Evolutionary conservation across 2,113 vertebrate species (phyloP), one percentile per base, ranked within the genome.

Genomic region (Passer montanus): DNA sequence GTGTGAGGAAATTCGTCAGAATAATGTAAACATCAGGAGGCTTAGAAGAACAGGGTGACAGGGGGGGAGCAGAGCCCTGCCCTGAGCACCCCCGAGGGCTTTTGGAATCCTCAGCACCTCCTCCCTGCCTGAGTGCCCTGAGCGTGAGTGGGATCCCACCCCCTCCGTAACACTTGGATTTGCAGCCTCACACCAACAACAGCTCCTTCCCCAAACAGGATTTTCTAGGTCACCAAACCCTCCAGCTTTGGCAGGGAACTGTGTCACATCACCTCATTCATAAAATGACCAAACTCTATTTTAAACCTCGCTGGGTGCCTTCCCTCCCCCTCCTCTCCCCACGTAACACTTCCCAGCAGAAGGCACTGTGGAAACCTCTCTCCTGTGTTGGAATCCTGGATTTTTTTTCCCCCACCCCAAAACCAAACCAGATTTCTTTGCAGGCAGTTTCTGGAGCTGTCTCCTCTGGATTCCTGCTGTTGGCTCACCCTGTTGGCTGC

Each of bases 181-280:
- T 56, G 12, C 5, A 21, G 44, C 31, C 49, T 44, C 24, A 6
- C 21, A 76, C 16, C 35, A 27, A 8, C 79, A 69, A 0, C 22
- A 69, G 59, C 26, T 69, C 68, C 80, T 66, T 80, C 84, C 87
- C 56, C 83, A 94, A 64, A 53, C 31, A 5, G 58, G 6, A 4
- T 85, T 95, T 93, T 92, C 89, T 74, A 19, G 89, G 91, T 43
- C 83, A 80, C 3, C 72, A 26, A 64, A 27, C 30, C 76, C 62
- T 73, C n/a, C 77, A 52, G 58, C 53, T 88, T 33, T 41, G 60
- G 44, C 89, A 62, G 89, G 67, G 63, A 73, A 49, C 79, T 55
- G 83, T 95, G 86, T 27, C 89, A 78, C 77, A 59, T 23, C 87
- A 33, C 64, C 91, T 95, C 89, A 78, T 89, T 94, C 95, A 96